Conservation (phyloP, 1,140 invertebrate genomes). For the Vollenhovia emeryi region DNA sequence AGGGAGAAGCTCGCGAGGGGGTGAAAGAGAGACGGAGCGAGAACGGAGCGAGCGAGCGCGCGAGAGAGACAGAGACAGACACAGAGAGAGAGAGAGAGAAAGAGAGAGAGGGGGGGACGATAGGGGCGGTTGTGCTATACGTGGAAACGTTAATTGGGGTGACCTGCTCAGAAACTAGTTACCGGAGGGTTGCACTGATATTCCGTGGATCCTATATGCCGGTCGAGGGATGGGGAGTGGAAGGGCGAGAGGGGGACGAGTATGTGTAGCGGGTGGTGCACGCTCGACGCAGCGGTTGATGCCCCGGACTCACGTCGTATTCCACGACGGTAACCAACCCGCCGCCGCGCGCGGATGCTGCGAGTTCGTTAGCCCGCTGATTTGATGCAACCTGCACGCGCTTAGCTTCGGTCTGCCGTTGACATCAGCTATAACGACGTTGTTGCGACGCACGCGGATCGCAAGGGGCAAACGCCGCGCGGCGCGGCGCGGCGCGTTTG, state of each 20-base stretch:
- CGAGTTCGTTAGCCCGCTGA: conserved; percentile 57
- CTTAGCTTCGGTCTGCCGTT: conserved; percentile 34
- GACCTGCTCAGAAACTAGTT: conserved; percentile 86
- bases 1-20: conserved; percentile 49
- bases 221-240: conserved; percentile 9
- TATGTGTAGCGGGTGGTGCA: conserved; percentile 52
- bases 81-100: not conserved
- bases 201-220: conserved; percentile 74
- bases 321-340: conserved; percentile 43
- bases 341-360: conserved; percentile 48
- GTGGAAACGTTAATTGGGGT: conserved; percentile 86
- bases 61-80: not conserved
- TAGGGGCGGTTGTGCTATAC: conserved; percentile 75
- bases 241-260: not conserved
- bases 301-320: conserved; percentile 55
- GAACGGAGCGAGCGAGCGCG: not conserved
- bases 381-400: conserved; percentile 49
- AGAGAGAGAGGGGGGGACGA: conserved; percentile 46
- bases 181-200: conserved; percentile 82
- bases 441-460: not conserved
- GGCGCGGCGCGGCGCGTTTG: no score
- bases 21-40: conserved; percentile 21
- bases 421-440: conserved; percentile 12
- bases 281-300: conserved; percentile 50
- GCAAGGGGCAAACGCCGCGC: no score